Conservation (phyloP, 1,140 invertebrate genomes). For the Manduca sexta region DNA sequence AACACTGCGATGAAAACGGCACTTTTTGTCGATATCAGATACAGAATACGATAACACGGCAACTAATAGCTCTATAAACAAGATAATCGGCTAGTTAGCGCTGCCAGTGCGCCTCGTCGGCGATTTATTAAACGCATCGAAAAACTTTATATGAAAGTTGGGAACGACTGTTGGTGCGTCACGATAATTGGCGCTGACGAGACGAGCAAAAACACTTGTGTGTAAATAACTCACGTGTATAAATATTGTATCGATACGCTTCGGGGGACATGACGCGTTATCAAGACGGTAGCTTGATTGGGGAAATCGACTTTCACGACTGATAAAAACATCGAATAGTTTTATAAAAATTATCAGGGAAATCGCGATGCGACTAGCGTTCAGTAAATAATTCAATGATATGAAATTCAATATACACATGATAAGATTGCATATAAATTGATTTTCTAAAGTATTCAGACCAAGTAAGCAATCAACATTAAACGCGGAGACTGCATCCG, state of each 20-base stretch:
- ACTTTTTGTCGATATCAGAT: constrained; percentile 49
- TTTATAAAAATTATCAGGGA: not conserved
- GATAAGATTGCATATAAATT: too few species aligned
- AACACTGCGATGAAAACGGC: constrained; percentile 41
- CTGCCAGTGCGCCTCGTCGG: constrained; percentile 26
- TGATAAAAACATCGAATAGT: too few species aligned
- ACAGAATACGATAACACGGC: constrained; percentile 46
- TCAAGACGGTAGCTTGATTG: too few species aligned
- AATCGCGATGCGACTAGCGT: not conserved
- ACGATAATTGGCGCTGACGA: constrained; percentile 1
- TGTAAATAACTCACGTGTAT: too few species aligned
- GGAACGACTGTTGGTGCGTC: not conserved
- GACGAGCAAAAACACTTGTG: not conserved
- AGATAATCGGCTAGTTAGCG: constrained; percentile 50
- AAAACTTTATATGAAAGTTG: constrained; percentile 15
- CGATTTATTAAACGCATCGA: constrained; percentile 19
- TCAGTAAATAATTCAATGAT: not conserved
- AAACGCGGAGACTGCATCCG: constrained; percentile 8
- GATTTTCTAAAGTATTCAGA: too few species aligned
- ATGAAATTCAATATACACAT: too few species aligned
- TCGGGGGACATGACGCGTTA: too few species aligned
- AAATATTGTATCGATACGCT: too few species aligned
- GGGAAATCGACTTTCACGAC: too few species aligned
- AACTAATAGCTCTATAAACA: constrained; percentile 63
- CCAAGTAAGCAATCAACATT: constrained; percentile 1